Base-by-base conservation (phyloP, 2,113 vertebrate genomes). In the Xiphophorus couchianus region DNA sequence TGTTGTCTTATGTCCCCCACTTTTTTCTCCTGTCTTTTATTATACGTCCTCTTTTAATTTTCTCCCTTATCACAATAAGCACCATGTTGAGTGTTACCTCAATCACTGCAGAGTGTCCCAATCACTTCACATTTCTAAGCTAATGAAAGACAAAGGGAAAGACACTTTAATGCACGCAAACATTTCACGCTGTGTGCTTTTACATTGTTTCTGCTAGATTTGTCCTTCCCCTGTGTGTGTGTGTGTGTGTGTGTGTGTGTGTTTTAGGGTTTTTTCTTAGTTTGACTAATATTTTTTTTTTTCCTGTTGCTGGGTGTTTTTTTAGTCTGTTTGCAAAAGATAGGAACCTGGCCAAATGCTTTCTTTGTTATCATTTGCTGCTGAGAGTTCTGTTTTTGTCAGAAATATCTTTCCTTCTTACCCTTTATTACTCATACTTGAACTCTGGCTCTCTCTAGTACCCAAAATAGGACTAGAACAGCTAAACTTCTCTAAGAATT, bases 71-170 rank as follows among this genome's bases (percentile, higher is more conserved):
- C 70, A 65, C 1, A 63, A 37, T 71, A 66, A 80, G 63, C 62
- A 15, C 27, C 66, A 15, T 48, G 28, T 29, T 22, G 39, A 85
- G 85, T 80, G 80, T 86, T 77, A 75, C 66, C 80, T 63, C 79
- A 93, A 88, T 91, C 87, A 90, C 33, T 9, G 75, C 58, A 1
- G 61, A 91, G 82, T 82, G 73, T 39, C 71, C 27, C 80, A 91
- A 89, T 88, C 88, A 89, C 82, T 82, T 83, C 72, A 87, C 74
- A 73, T 80, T 70, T 76, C 69, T 25, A 82, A 73, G 80, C 78
- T 88, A 84, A 87, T 85, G 80, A 82, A 82, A 83, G 17, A 69
- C 70, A 63, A 64, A 4, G 22, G 12, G 69, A 62, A 74, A 73
- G 69, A 75, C 7, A 33, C 78, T 69, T 7, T 6, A 22, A 48